Conservation (phyloP, 2,797 vertebrate species). For the Pangasius djambal region DNA sequence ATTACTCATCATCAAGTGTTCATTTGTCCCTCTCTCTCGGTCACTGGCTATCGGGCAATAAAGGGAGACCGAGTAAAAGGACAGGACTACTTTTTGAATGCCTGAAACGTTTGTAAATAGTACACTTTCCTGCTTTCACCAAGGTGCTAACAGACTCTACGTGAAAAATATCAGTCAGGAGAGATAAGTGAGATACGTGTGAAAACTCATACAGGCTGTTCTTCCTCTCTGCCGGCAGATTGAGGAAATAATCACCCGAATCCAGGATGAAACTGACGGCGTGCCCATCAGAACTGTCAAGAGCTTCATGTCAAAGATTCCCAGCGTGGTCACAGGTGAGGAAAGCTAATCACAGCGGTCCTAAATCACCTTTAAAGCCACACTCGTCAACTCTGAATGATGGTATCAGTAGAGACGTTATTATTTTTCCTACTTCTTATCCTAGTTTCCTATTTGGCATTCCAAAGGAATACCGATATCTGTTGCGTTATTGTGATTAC, state of each 20-base stretch:
- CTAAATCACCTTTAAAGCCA: background rate
- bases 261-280: conserved; percentile 95
- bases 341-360: background rate
- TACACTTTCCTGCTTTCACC: background rate
- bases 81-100: background rate
- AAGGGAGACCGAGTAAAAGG: background rate
- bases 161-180: background rate
- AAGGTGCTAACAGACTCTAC: background rate
- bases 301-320: conserved; percentile 99
- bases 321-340: conserved; percentile 95
- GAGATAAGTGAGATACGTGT: background rate
- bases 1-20: background rate
- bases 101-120: background rate
- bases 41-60: background rate
- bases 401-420: background rate
- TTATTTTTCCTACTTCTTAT: background rate
- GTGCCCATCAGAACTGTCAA: conserved; percentile 97
- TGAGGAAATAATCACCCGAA: conserved; percentile 89
- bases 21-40: too few relatives aligned
- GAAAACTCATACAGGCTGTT: conserved; percentile 14
- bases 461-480: background rate
- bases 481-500: background rate
- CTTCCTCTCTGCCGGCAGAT: conserved; percentile 75
- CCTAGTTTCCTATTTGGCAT: background rate
- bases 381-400: background rate